Percentiles rank a stretch among this genome's conserved stretches.
These are phyloP conservation scores for Petromus typicus DNA, from an alignment of 2,113 vertebrate genomes.

Conservation along the genomic window DNA sequence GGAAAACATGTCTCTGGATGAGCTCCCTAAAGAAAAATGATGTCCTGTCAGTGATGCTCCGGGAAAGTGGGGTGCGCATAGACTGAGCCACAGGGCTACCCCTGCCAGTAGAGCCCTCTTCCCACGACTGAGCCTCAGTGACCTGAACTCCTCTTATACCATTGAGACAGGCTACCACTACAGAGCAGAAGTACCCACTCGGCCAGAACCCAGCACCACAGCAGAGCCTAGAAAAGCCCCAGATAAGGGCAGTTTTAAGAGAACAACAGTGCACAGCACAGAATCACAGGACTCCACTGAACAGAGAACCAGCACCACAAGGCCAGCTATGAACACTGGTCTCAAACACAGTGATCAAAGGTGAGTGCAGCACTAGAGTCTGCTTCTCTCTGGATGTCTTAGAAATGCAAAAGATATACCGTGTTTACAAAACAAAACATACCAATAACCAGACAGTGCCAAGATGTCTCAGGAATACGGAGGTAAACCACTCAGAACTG, in stretches of 20 bases:
- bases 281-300: neutral
- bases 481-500: neutral
- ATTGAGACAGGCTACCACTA: slow-evolving; percentile 44
- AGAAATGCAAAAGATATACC: neutral
- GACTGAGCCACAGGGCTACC: neutral
- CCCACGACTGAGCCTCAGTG: neutral
- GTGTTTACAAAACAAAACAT: neutral
- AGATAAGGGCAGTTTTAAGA: neutral
- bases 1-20: slow-evolving; percentile 49
- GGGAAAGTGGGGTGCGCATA: neutral
- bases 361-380: neutral
- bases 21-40: slow-evolving; percentile 55
- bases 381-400: neutral
- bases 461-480: neutral
- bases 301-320: neutral
- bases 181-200: neutral
- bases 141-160: slow-evolving; percentile 55
- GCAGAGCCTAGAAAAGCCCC: neutral
- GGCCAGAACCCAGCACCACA: neutral
- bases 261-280: neutral
- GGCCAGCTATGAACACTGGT: too few species aligned
- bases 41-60: slow-evolving; percentile 57
- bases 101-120: slow-evolving; percentile 28
- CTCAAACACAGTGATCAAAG: too few species aligned
- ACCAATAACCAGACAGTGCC: neutral